Percentiles rank a stretch among this genome's conserved stretches.
Evolutionary conservation across 2,797 vertebrate species (phyloP).

Genomic region (Onychomys torridus): DNA sequence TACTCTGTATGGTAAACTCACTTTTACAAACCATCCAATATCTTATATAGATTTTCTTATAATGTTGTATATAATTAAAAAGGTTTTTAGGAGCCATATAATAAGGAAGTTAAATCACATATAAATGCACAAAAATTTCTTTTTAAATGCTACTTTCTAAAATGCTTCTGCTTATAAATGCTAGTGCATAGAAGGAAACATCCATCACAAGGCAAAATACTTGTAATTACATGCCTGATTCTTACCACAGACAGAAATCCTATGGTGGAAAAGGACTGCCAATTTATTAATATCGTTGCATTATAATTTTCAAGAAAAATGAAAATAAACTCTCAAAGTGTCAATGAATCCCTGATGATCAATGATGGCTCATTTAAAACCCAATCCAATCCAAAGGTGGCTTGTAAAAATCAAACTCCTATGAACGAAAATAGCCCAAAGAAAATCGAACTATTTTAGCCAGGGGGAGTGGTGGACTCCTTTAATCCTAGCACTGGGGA

Average conservation of each 20-base stretch:
- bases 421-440: constrained; percentile 40
- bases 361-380: constrained; percentile 64
- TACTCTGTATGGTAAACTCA: constrained; percentile 56
- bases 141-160: constrained; percentile 41
- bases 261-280: neutral
- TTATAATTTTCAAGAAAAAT: constrained; percentile 60
- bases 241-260: constrained; percentile 34
- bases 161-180: constrained; percentile 55
- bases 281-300: neutral
- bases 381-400: constrained; percentile 40
- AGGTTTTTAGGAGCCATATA: neutral
- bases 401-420: constrained; percentile 55
- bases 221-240: constrained; percentile 39
- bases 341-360: neutral
- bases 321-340: constrained; percentile 54
- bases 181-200: constrained; percentile 54
- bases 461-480: neutral
- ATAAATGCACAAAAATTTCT: constrained; percentile 11
- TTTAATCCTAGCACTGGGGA: neutral
- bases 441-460: neutral
- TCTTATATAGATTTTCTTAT: constrained; percentile 28
- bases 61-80: constrained; percentile 33
- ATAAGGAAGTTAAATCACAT: constrained; percentile 26
- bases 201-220: neutral
- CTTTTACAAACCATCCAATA: constrained; percentile 2